Base-by-base conservation (phyloP, 2,888 invertebrate species). In the Rhingia campestris region DNA sequence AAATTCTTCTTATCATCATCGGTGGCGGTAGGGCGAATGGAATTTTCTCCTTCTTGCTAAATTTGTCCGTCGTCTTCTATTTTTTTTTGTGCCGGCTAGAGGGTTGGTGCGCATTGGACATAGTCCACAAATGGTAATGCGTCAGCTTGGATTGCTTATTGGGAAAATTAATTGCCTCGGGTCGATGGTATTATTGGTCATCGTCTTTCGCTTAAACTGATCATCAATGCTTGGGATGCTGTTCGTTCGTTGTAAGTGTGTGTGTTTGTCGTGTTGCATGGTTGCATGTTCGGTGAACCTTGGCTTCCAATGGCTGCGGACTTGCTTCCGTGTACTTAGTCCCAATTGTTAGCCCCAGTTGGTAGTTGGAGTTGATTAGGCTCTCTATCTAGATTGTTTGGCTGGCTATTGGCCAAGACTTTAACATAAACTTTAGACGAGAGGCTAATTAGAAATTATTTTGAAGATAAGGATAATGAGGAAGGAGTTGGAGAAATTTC, bases 101-200 rank as follows among this genome's bases (percentile, higher is more conserved):
- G 37, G 12, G 61, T n/a, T 37, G 33, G 14, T 9, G 30, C 30
- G n/a, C 73, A 81, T 56, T 70, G 74, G 84, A 80, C 80, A 80
- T 75, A 80, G 75, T 80, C 84, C 80, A 84, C 84, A 84, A 84
- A 84, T 84, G 84, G 84, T 84, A 84, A 84, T 84, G 84, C 84
- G 84, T 84, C 84, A 80, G 84, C 74, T 80, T 70, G 80, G 66
- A 84, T 84, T 80, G 84, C 84, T 84, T 84, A 84, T 84, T 84
- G 84, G 84, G 84, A 84, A 84, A 84, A 84, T 84, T 84, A 84
- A 84, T 84, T 84, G 84, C 84, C 84, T 75, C 80, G 70, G 84
- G 84, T 75, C 84, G 80, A 84, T 84, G 69, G 74, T 74, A 80
- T 84, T 84, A 82, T 82, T 82, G 82, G 73, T 82, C 82, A 79